Evolutionary conservation across 2,797 vertebrate species (phyloP).

Genomic region (Anabacerthia variegaticeps): DNA sequence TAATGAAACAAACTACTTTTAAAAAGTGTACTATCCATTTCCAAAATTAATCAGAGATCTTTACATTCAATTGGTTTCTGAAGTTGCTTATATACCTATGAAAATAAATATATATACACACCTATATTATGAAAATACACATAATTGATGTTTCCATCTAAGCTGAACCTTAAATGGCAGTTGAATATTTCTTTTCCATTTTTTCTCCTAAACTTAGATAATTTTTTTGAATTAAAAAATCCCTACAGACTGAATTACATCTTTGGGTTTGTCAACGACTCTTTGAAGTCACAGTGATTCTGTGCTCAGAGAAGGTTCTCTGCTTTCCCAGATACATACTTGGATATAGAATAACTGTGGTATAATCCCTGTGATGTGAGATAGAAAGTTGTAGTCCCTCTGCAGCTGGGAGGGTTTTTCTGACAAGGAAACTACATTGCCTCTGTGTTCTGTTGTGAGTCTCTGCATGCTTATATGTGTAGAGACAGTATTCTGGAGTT

Average conservation of each 20-base stretch:
- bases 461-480: background rate
- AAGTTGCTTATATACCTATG: background rate
- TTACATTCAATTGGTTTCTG: background rate
- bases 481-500: background rate
- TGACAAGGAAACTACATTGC: background rate
- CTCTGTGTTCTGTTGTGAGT: background rate
- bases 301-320: background rate
- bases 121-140: background rate
- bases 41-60: background rate
- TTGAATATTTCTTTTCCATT: background rate
- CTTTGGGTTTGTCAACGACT: background rate
- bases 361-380: background rate
- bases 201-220: background rate
- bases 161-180: background rate
- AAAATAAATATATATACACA: background rate
- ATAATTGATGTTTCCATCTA: background rate
- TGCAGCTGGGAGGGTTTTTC: background rate
- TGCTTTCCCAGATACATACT: background rate
- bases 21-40: background rate
- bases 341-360: background rate
- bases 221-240: background rate
- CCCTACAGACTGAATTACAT: accelerated
- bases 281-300: background rate
- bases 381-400: background rate
- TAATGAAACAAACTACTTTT: background rate